Conservation (phyloP, 2,888 invertebrate species). For the Girardia tigrina region DNA sequence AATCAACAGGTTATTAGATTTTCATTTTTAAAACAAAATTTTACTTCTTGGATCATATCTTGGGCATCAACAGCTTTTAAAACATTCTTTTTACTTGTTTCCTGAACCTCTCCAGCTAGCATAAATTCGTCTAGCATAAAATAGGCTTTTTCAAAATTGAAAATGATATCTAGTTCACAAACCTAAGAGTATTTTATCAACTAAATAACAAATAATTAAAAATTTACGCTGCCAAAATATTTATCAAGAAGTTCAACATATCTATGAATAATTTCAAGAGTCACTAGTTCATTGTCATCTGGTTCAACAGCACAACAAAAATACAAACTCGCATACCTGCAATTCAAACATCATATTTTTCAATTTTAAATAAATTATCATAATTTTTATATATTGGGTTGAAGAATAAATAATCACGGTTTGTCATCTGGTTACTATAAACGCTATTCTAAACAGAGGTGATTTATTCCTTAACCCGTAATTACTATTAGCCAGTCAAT, state of each 20-base stretch:
- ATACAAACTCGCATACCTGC: constrained; percentile 89
- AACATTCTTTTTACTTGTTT: constrained; percentile 93
- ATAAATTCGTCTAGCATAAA: constrained; percentile 87
- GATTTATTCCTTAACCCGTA: no score
- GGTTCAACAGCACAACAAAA: constrained; percentile 98
- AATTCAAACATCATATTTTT: neutral
- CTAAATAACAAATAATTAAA: neutral
- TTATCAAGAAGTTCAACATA: constrained; percentile 97
- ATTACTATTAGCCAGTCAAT: no score
- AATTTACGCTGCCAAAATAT: constrained; percentile 95
- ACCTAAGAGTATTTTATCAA: constrained; percentile 57
- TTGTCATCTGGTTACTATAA: no score
- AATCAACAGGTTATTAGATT: neutral
- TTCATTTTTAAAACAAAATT: constrained; percentile 42
- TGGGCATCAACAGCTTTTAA: constrained; percentile 92
- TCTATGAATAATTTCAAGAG: constrained; percentile 87
- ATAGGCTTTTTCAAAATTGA: constrained; percentile 95
- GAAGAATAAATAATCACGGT: no score
- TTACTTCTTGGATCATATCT: constrained; percentile 95
- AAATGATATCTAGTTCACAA: constrained; percentile 90
- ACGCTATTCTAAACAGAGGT: no score
- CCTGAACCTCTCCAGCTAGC: constrained; percentile 87
- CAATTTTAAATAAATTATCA: no score
- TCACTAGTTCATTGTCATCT: constrained; percentile 87
- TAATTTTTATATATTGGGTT: neutral